Conservation (phyloP, 2,888 invertebrate species). For the Philereme transversata region DNA sequence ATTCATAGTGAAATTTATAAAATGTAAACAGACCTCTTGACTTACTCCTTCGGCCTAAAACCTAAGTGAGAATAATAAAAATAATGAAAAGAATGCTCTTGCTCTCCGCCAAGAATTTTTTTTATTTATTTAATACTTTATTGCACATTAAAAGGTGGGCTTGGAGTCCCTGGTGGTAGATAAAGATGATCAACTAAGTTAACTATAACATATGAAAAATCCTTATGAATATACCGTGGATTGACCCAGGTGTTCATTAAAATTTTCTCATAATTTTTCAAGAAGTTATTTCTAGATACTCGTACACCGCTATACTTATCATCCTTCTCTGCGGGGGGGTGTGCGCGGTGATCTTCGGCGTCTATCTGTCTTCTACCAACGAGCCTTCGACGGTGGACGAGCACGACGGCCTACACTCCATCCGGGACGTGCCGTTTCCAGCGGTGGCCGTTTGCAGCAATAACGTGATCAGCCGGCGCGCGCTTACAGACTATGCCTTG, state of each 20-base stretch:
- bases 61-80: too few relatives aligned
- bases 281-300: constrained; percentile 2
- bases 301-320: constrained; percentile 1
- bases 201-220: too few relatives aligned
- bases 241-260: background rate
- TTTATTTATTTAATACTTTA: too few relatives aligned
- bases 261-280: background rate
- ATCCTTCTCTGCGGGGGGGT: constrained; percentile 3
- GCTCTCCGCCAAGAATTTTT: too few relatives aligned
- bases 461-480: constrained; percentile 10
- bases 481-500: constrained; percentile 8
- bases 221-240: too few relatives aligned
- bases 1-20: too few relatives aligned
- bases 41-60: too few relatives aligned
- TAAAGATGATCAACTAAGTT: too few relatives aligned
- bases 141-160: too few relatives aligned
- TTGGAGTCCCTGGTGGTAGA: too few relatives aligned
- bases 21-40: too few relatives aligned
- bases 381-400: constrained; percentile 14
- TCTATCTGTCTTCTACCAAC: background rate
- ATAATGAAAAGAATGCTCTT: too few relatives aligned
- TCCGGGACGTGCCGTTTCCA: constrained; percentile 76
- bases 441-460: constrained; percentile 82
- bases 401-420: constrained; percentile 2
- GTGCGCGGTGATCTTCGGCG: background rate